Base-by-base conservation (phyloP, 2,888 invertebrate genomes). In the Drosophila algonquin region DNA sequence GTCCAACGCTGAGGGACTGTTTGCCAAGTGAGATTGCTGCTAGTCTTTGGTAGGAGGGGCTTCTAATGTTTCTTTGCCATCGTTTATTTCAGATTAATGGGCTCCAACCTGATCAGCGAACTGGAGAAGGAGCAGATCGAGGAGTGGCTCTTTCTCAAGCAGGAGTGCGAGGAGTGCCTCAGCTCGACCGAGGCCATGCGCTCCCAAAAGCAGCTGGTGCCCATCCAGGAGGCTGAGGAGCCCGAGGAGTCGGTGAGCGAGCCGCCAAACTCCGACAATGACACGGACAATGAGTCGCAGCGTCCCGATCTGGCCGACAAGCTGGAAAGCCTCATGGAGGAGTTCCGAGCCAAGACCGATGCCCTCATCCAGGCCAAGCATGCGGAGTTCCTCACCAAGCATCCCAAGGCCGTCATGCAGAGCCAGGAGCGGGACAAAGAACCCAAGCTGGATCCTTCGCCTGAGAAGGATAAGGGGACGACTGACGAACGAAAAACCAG, bases 61-160 rank as follows among this genome's bases (percentile, higher is more conserved):
- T 12, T 18, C 50, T 2, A 18, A 16, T 24, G 3, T 0, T 18
- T 1, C 2, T 5, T 4, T 14, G 12, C 5, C 35, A 35, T 35
- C 0, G 12, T 35, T 14, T 0, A 6, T 58, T 47, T 14, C 46
- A 92, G 92, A 78, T 78, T 97, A 50, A 93, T 96, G 55, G 93
- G 94, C 16, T 95, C 94, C 47, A 95, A 95, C 84, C 93, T 94
- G n/a, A 90, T 97, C 62, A 94, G 95, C 12, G 95, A 95, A 60
- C 93, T 94, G 69, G 96, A 96, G 89, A 94, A 95, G 76, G 96
- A 95, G 86, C 96, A 96, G 77, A 95, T 95, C 52, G 94, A 96
- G 88, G 95, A 96, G 79, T 97, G 97, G 97, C 92, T 97, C 18
- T 96, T 96, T 84, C 93, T 97, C 72, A 97, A 97, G 89, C 96